A percentile compares a stretch with the other conserved stretches of the same genome.
Conservation (phyloP, 2,888 invertebrate genomes). For the Leptinotarsa rubiginosa region DNA sequence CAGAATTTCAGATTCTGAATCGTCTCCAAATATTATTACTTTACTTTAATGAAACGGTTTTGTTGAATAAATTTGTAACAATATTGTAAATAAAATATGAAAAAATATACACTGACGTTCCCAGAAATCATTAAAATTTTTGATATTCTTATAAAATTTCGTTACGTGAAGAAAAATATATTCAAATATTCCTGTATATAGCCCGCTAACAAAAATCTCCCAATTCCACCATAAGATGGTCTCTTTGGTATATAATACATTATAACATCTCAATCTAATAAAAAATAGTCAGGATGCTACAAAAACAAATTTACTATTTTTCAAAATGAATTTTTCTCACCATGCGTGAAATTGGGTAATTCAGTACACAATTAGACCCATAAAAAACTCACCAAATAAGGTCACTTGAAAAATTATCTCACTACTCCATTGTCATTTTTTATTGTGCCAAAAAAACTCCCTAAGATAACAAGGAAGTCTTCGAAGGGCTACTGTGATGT, state of each 20-base stretch:
- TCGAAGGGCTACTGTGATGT: conserved; percentile 29
- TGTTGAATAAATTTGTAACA: too few species aligned
- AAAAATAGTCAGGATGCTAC: background rate
- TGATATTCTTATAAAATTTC: too few species aligned
- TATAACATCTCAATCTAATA: background rate
- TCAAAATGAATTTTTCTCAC: conserved; percentile 34
- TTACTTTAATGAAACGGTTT: too few species aligned
- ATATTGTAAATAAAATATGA: too few species aligned
- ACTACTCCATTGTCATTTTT: conserved; percentile 11
- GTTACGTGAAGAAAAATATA: too few species aligned
- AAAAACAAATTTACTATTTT: background rate
- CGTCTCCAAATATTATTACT: too few species aligned
- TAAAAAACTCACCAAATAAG: conserved; percentile 26
- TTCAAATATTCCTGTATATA: too few species aligned
- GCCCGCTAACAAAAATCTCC: too few species aligned
- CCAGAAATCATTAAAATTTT: too few species aligned
- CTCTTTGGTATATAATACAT: background rate
- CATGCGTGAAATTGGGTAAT: conserved; percentile 41
- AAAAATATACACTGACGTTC: too few species aligned
- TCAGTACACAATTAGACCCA: conserved; percentile 27
- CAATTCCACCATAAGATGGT: too few species aligned
- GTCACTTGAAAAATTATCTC: conserved; percentile 32
- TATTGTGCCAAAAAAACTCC: conserved; percentile 25
- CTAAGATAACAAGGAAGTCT: conserved; percentile 38
- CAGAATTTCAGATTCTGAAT: too few species aligned